phyloP scores from a whole-genome alignment of 2,888 invertebrate species.

The Clunio marinus region DNA sequence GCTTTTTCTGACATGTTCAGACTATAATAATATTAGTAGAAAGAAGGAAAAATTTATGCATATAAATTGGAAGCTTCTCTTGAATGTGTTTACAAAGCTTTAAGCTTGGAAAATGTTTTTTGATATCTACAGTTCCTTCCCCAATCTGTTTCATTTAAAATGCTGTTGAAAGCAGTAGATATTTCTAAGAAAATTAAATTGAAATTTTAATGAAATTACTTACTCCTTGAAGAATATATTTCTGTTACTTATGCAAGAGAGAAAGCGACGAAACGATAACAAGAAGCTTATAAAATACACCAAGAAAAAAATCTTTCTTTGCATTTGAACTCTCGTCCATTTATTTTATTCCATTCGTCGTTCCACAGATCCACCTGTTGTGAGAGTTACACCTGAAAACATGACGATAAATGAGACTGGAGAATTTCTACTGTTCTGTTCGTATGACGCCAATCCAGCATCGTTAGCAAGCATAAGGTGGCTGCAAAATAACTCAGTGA shows the following conservation, averaged over 20 bases:
- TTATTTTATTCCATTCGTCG: not conserved
- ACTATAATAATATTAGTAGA: no score
- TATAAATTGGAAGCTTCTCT: no score
- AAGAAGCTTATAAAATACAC: slow-evolving; percentile 21
- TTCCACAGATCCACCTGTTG: slow-evolving; percentile 74
- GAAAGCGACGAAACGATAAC: not conserved
- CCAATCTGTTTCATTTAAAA: no score
- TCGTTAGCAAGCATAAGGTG: slow-evolving; percentile 70
- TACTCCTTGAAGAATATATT: no score
- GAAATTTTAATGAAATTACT: slow-evolving; percentile 36
- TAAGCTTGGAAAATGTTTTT: no score
- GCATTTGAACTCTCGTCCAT: not conserved
- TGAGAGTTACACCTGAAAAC: slow-evolving; percentile 68
- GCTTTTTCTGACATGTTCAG: no score
- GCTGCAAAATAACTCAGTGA: slow-evolving; percentile 57
- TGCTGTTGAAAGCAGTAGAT: no score
- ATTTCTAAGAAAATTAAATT: slow-evolving; percentile 35
- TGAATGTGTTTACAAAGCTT: no score
- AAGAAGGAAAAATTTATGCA: no score
- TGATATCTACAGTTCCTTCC: no score
- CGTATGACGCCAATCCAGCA: slow-evolving; percentile 82
- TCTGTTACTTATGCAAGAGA: not conserved
- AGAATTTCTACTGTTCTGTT: slow-evolving; percentile 70
- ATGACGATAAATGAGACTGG: slow-evolving; percentile 74
- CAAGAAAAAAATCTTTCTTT: not conserved